Percentiles rank a stretch among this genome's conserved stretches.
Conservation (phyloP, 1,140 invertebrate species). For the Nephila pilipes region DNA sequence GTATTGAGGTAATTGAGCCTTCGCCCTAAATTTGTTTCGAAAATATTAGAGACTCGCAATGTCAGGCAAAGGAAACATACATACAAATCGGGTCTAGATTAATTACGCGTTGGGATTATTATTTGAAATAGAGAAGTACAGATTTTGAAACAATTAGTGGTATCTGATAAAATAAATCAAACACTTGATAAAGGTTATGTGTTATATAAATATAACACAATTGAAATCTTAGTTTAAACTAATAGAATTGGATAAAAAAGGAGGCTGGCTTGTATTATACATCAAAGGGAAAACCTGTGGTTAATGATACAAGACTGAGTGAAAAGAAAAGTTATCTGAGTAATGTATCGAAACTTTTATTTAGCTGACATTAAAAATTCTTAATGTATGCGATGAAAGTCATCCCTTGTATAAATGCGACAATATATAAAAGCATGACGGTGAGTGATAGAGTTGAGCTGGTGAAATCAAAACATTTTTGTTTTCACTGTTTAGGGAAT, state of each 20-base stretch:
- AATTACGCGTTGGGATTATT: not conserved
- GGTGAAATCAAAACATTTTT: not conserved
- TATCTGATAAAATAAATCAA: not conserved
- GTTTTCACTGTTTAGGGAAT: not conserved
- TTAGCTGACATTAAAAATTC: not conserved
- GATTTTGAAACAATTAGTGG: no score
- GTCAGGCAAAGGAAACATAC: not conserved
- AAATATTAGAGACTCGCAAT: not conserved
- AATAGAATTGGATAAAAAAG: not conserved
- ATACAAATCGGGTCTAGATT: not conserved
- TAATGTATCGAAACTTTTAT: not conserved
- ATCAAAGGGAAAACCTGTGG: not conserved
- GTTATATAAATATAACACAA: not conserved
- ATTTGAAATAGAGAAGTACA: not conserved
- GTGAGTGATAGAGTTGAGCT: not conserved
- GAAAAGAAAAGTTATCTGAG: not conserved
- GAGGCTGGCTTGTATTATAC: not conserved
- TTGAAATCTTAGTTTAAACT: not conserved
- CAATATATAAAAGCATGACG: not conserved
- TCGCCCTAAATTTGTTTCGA: not conserved
- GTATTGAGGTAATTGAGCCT: not conserved
- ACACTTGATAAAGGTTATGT: not conserved
- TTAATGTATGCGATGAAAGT: not conserved
- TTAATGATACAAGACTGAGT: not conserved
- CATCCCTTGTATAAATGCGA: not conserved